These are phyloP conservation scores for Galerucella nymphaeae DNA, from an alignment of 2,888 invertebrate species.

Conservation along the genomic window DNA sequence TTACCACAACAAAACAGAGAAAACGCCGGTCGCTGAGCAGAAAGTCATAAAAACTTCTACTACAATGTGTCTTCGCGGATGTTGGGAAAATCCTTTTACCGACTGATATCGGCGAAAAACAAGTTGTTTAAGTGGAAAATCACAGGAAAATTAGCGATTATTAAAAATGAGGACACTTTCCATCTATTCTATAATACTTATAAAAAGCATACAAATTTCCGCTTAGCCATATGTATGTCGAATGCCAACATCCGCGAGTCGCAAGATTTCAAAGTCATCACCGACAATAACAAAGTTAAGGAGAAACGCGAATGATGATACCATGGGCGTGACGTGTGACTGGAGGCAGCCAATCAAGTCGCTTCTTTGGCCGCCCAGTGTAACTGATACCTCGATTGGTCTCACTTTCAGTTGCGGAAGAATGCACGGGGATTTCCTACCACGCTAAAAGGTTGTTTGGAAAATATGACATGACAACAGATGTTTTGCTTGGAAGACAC, in stretches of 20 bases:
- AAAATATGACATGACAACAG: too few species aligned
- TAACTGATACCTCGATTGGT: slow-evolving; percentile 64
- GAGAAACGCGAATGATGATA: slow-evolving; percentile 47
- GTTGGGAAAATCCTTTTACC: not conserved
- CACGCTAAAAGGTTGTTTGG: slow-evolving; percentile 3
- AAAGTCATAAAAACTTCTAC: slow-evolving; percentile 37
- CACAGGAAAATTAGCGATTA: too few species aligned
- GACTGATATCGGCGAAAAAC: not conserved
- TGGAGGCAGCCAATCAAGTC: slow-evolving; percentile 58
- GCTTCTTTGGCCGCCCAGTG: slow-evolving; percentile 61
- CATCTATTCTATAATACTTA: too few species aligned
- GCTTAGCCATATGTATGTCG: too few species aligned
- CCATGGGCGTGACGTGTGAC: slow-evolving; percentile 59
- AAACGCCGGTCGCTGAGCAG: slow-evolving; percentile 33
- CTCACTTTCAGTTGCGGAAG: slow-evolving; percentile 48
- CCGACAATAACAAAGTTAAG: slow-evolving; percentile 44
- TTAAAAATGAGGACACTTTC: too few species aligned
- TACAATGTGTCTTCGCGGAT: not conserved
- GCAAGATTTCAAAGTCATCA: slow-evolving; percentile 2
- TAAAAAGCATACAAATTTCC: too few species aligned
- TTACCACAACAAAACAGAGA: slow-evolving; percentile 51
- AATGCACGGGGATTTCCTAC: slow-evolving; percentile 29
- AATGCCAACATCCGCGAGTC: slow-evolving; percentile 4
- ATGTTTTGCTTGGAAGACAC: too few species aligned
- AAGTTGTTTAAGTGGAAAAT: too few species aligned